These are phyloP conservation scores for Urosaurus nigricauda DNA, from an alignment of 2,797 vertebrate genomes.

Conservation along the genomic window DNA sequence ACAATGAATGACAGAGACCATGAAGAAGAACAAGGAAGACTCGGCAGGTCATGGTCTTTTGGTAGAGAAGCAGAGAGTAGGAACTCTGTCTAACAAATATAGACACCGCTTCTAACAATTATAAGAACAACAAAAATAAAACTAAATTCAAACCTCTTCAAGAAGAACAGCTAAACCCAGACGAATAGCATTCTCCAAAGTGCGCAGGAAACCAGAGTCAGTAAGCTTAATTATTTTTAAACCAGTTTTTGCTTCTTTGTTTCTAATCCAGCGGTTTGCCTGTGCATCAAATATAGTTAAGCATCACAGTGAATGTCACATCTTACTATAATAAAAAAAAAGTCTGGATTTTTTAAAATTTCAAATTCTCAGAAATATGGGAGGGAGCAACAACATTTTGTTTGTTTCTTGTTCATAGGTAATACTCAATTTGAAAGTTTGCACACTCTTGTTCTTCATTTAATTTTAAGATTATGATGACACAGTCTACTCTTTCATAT, in stretches of 20 bases:
- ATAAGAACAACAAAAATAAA: neutral
- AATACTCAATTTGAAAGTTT: no score
- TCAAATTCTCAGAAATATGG: neutral
- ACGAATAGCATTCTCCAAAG: slow-evolving; percentile 86
- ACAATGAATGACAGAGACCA: no score
- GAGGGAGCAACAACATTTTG: no score
- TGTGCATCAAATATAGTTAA: slow-evolving; percentile 66
- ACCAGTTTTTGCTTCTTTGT: slow-evolving; percentile 83
- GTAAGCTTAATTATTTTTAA: slow-evolving; percentile 90
- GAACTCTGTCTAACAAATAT: neutral
- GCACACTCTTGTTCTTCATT: no score
- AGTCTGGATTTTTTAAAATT: neutral
- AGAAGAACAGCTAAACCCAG: slow-evolving; percentile 86
- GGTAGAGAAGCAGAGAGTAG: neutral
- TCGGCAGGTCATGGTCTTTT: neutral
- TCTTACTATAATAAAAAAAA: neutral
- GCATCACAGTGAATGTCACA: neutral
- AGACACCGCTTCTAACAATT: neutral
- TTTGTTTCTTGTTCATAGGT: no score
- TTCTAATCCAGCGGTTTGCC: slow-evolving; percentile 90
- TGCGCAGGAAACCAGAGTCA: slow-evolving; percentile 83
- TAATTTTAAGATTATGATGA: no score
- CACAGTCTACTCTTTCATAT: no score
- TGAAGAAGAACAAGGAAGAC: no score
- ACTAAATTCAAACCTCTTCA: slow-evolving; percentile 80